A percentile compares a stretch with the other conserved stretches of the same genome.
phyloP scores from a whole-genome alignment of 2,888 invertebrate species.

The Tetheella fluctuosa region DNA sequence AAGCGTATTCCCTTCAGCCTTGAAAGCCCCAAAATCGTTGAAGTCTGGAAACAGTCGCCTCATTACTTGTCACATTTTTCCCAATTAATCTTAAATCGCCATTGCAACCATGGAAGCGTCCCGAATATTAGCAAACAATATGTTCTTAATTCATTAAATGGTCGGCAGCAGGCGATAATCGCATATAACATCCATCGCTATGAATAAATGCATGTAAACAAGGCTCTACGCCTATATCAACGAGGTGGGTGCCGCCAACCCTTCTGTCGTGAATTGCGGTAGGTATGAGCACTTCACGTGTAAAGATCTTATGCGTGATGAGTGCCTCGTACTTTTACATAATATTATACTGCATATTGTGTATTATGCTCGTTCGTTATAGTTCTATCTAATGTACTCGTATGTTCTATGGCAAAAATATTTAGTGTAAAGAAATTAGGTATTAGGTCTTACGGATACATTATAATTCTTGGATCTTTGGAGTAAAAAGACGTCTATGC shows the following conservation, averaged over 20 bases:
- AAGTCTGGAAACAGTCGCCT: no score
- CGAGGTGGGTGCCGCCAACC: conserved; percentile 15
- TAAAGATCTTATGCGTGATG: conserved; percentile 24
- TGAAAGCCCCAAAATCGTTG: no score
- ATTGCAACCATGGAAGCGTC: no score
- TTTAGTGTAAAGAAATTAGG: no score
- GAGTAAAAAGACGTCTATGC: no score
- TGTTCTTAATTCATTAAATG: not conserved
- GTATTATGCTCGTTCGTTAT: conserved; percentile 30
- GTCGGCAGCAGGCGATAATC: not conserved
- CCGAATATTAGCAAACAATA: not conserved
- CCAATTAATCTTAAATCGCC: no score
- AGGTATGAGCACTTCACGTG: conserved; percentile 11
- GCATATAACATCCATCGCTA: not conserved
- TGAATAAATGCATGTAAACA: conserved; percentile 26
- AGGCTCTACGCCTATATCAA: conserved; percentile 12
- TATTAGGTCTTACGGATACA: not conserved
- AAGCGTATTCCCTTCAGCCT: no score
- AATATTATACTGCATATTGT: conserved; percentile 12
- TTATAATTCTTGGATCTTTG: not conserved
- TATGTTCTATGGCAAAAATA: no score
- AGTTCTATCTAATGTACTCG: conserved; percentile 3
- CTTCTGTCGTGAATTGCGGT: not conserved
- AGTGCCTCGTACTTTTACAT: conserved; percentile 11
- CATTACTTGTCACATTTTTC: no score